Base-by-base conservation (phyloP, 2,888 invertebrate genomes). In the Noctua janthina region DNA sequence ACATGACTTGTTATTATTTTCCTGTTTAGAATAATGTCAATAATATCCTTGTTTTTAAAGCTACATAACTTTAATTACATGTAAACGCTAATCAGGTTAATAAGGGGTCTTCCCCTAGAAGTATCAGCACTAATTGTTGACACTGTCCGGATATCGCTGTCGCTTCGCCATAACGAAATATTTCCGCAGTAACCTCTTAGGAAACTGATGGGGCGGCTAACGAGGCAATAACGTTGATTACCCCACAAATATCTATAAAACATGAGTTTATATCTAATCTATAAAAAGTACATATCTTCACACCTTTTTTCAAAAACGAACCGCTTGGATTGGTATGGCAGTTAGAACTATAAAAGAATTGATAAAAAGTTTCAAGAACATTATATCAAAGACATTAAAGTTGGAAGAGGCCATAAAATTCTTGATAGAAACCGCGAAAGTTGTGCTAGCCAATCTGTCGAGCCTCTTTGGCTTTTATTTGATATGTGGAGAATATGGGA, bases 301-400 rank as follows among this genome's bases (percentile, higher is more conserved):
- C 51, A 71, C 43, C 59, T 51, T n/a, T 56, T 64, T 64, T 3
- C 15, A 70, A 75, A 75, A 54, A n/a, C 43, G 39, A 49, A 64
- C 54, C 56, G 78, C 74, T 35, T 71, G 74, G n/a, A 79, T 67
- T 29, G 35, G 15, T 35, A 59, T 39, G 51, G 20, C n/a, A 59
- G 29, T 56, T 72, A 77, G 20, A 59, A 68, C 66, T 39, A 77
- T 80, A 76, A 79, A 85, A 80, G 5, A 83, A 78, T 62, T 70
- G 74, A 83, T 85, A 85, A 83, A 85, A 84, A 78, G 66, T 89
- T 87, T 89, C 73, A 81, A 85, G 69, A 81, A 59, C 71, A 72
- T 66, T 66, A 75, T 74, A 71, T 83, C 69, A 39, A 35, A 67
- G 64, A 54, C 68, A 79, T 81, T 80, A 64, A 77, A 83, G 76